Conservation (phyloP, 2,888 invertebrate species). For the Drosophila siamana region DNA sequence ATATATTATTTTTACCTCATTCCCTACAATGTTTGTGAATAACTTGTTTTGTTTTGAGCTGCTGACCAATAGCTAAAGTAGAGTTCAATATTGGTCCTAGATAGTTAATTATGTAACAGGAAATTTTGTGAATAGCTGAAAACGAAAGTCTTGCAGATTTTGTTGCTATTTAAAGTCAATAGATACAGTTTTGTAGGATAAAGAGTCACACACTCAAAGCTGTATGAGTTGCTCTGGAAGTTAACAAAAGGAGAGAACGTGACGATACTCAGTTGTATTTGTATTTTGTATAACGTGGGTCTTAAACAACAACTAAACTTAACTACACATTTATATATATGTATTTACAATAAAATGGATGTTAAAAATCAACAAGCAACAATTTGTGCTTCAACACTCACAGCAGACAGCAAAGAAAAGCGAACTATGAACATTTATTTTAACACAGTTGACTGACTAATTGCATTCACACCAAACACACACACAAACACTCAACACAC, state of each 20-base stretch:
- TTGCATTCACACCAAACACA: constrained; percentile 18
- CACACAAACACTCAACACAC: constrained; percentile 10
- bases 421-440: constrained; percentile 22
- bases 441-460: constrained; percentile 42
- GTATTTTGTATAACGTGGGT: neutral
- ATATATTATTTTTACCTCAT: constrained; percentile 5
- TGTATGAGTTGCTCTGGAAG: neutral
- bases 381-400: constrained; percentile 40
- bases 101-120: neutral
- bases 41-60: constrained; percentile 8
- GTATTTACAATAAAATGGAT: constrained; percentile 43
- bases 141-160: neutral
- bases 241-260: neutral
- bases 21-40: constrained; percentile 14
- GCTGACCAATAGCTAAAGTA: constrained; percentile 3
- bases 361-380: constrained; percentile 45
- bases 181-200: neutral
- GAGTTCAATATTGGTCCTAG: constrained; percentile 48
- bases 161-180: neutral
- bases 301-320: constrained; percentile 16
- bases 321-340: constrained; percentile 4
- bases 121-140: neutral
- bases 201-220: neutral
- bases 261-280: neutral
- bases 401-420: constrained; percentile 38